Conservation (phyloP, 2,113 vertebrate genomes). For the Camelus bactrianus region DNA sequence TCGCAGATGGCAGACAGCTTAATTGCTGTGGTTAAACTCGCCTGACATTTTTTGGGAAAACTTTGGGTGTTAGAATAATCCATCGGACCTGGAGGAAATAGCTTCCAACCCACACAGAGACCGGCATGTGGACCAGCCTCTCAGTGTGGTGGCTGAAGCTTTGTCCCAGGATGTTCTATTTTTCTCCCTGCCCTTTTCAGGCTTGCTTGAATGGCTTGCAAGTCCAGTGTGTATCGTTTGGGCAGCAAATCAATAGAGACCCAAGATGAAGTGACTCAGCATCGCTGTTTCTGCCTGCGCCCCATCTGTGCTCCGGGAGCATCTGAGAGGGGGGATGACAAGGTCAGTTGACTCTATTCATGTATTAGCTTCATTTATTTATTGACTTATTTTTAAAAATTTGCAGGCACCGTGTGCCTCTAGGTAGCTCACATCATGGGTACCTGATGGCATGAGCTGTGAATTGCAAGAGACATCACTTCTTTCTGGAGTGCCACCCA, state of each 20-base stretch:
- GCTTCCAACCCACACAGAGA: conserved; percentile 51
- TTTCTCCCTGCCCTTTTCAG: background rate
- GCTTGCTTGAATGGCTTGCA: background rate
- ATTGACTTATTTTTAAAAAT: background rate
- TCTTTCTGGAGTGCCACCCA: fast-evolving
- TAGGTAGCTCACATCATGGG: fast-evolving
- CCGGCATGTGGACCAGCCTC: fast-evolving
- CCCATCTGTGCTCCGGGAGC: conserved; percentile 9
- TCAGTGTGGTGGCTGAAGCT: background rate
- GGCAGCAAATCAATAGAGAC: background rate
- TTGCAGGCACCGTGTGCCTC: background rate
- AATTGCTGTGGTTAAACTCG: conserved; percentile 86
- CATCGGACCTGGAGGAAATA: conserved; percentile 43
- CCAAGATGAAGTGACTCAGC: background rate
- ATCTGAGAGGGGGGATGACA: background rate
- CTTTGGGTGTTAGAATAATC: conserved; percentile 81
- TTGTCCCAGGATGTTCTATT: background rate
- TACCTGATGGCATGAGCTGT: background rate
- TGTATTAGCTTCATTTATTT: background rate
- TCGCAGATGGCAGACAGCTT: conserved; percentile 87
- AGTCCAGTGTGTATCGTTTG: background rate
- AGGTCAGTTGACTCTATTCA: background rate
- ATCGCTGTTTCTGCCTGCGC: background rate
- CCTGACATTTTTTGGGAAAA: conserved; percentile 84
- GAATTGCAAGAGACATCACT: fast-evolving